phyloP scores from a whole-genome alignment of 2,113 vertebrate genomes.

The Ifrita kowaldi region DNA sequence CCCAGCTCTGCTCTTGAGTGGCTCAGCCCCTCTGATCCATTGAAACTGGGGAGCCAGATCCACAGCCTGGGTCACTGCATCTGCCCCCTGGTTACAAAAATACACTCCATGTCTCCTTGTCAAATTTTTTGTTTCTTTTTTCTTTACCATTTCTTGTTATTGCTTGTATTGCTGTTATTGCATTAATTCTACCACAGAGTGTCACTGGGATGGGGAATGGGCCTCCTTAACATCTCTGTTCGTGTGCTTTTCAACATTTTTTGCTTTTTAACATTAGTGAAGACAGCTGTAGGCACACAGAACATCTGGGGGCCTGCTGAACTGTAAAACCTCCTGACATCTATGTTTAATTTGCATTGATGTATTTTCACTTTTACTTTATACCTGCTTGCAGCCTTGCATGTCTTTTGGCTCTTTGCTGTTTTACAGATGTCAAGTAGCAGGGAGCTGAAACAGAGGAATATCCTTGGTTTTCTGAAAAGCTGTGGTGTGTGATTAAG shows the following conservation, averaged over 20 bases:
- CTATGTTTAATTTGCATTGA: background rate
- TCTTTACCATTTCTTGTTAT: background rate
- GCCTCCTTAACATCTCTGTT: background rate
- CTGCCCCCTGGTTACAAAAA: background rate
- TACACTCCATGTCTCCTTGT: rapidly evolving
- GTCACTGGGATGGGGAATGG: background rate
- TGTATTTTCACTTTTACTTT: background rate
- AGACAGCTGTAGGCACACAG: background rate
- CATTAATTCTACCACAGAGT: background rate
- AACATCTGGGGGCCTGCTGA: slow-evolving; percentile 24
- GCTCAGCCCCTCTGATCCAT: background rate
- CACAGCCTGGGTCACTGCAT: background rate
- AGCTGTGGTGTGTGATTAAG: background rate
- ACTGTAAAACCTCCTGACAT: background rate
- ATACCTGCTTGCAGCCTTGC: background rate
- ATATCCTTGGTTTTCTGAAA: background rate
- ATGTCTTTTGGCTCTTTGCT: background rate
- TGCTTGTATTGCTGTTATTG: background rate
- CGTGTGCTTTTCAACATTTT: background rate
- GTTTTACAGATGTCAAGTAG: background rate
- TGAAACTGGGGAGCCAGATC: background rate
- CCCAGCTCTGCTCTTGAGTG: background rate
- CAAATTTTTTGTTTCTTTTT: background rate
- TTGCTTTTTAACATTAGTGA: background rate
- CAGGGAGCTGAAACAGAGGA: background rate